Evolutionary conservation across 2,888 invertebrate species (phyloP), one percentile per base, ranked within the genome.

Genomic region (Loripinus fragilis): DNA sequence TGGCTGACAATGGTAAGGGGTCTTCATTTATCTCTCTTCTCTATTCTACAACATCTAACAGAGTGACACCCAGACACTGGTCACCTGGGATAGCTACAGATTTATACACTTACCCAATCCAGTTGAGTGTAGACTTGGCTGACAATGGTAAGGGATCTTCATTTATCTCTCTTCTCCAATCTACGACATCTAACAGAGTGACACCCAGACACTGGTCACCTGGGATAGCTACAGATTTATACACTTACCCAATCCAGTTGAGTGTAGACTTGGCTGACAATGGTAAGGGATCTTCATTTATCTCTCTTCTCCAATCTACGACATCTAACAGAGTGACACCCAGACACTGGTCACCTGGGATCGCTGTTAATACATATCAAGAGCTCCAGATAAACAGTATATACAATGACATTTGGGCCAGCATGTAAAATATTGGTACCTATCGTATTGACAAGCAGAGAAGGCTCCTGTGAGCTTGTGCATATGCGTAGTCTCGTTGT

Each of bases 341-440:
- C 10, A 94, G 82, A 86, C 90, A 90, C 86, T 94, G 94, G 64
- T 94, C 93, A 28, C 93, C 93, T 28, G 92, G 92, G 33, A 93
- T 74, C 65, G 92, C 93, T 92, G 79, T 42, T 45, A 74, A 52
- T 28, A 20, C 20, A 45, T 12, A 17, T n/a, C n/a, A n/a, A n/a
- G n/a, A n/a, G n/a, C n/a, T n/a, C n/a, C n/a, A n/a, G n/a, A n/a
- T n/a, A n/a, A n/a, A n/a, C n/a, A n/a, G n/a, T n/a, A n/a, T n/a
- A n/a, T n/a, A n/a, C n/a, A n/a, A n/a, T n/a, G n/a, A n/a, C n/a
- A n/a, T n/a, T n/a, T n/a, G n/a, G n/a, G n/a, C n/a, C n/a, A n/a
- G n/a, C n/a, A n/a, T n/a, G n/a, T n/a, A n/a, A n/a, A n/a, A n/a
- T n/a, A n/a, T n/a, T n/a, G n/a, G n/a, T n/a, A n/a, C n/a, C n/a